phyloP scores from a whole-genome alignment of 2,113 vertebrate species.

The Phyllopteryx taeniolatus region DNA sequence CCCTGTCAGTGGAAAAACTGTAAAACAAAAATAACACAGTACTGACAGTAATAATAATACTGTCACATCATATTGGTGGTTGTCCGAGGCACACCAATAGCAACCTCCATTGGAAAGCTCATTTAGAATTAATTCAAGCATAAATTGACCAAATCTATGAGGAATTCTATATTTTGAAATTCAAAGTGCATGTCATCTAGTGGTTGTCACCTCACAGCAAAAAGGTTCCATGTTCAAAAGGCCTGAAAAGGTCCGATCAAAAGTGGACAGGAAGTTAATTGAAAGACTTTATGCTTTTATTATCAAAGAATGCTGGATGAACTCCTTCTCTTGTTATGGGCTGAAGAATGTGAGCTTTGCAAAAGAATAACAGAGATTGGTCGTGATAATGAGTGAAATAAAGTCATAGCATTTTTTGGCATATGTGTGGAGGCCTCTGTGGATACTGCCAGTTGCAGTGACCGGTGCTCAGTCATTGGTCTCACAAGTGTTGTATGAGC shows the following conservation, averaged over 20 bases:
- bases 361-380: constrained; percentile 32
- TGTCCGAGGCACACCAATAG: no score
- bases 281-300: background rate
- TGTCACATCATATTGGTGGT: no score
- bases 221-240: no score
- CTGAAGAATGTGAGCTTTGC: constrained; percentile 20
- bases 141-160: no score
- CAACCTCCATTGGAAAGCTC: no score
- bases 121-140: no score
- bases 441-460: constrained; percentile 49
- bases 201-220: no score
- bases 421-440: constrained; percentile 39
- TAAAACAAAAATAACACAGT: no score
- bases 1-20: no score
- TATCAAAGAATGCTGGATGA: constrained; percentile 2
- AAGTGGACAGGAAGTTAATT: background rate
- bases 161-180: no score
- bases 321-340: constrained; percentile 25
- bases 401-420: constrained; percentile 37
- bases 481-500: constrained; percentile 44
- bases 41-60: no score
- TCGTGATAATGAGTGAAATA: constrained; percentile 48
- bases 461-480: constrained; percentile 56
- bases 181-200: no score
- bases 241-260: background rate